Base-by-base conservation (phyloP, 2,113 vertebrate species). In the Sebastes schlegelii region DNA sequence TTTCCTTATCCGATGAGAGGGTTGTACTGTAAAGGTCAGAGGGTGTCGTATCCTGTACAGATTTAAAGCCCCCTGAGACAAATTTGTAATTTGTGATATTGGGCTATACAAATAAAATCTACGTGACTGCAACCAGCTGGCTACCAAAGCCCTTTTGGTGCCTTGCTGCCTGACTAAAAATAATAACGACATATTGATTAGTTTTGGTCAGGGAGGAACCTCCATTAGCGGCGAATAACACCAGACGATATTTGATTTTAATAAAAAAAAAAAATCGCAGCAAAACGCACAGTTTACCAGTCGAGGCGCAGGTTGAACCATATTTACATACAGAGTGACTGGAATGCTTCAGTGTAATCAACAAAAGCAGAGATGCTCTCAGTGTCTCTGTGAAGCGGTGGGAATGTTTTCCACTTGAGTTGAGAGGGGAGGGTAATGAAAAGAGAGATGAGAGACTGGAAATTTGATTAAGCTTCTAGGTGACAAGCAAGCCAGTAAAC, bases 321-420 rank as follows among this genome's bases (percentile, higher is more conserved):
- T n/a, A 84, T 86, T 88, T 72, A 76, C 78, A 91, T 87, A 84
- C 43, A 80, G 51, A 83, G 78, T 61, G 70, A 81, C 16, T 54
- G 55, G 42, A 80, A 73, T 3, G 40, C 55, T 80, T 75, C 40
- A 16, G 48, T 58, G 62, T 71, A 77, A 90, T 84, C 63, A 86
- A 82, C 17, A 51, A 49, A 55, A 87, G 73, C 68, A 40, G 54
- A 67, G 45, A 82, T 55, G 63, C 61, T 70, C 74, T 23, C 4
- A 2, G 63, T 64, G 73, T 69, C 75, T 88, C 57, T 42, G 68
- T 66, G 45, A 83, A 65, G 61, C 52, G 46, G 45, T 14, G 63
- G 69, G 46, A 62, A 68, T 70, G 54, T 82, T 89, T 88, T 85
- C 73, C 79, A 89, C 86, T 89, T 57, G 52, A 89, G 70, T 46